Conservation (phyloP, 2,113 vertebrate species). For the Phylloscopus whistleri region DNA sequence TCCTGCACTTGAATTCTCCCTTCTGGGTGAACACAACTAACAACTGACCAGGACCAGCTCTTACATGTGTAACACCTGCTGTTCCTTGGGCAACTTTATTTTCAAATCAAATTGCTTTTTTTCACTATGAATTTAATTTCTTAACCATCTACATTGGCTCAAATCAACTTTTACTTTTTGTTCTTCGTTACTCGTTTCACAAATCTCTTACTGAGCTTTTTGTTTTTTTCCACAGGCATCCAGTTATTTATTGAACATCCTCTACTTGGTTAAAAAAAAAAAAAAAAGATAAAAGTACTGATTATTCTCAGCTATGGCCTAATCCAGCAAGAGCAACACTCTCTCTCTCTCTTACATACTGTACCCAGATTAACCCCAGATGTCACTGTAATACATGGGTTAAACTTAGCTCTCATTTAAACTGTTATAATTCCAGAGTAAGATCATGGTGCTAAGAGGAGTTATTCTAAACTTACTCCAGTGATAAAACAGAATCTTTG, state of each 20-base stretch:
- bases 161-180: not conserved
- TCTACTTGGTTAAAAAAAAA: not conserved
- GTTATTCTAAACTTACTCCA: not conserved
- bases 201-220: not conserved
- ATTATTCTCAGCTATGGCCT: not conserved
- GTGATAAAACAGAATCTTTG: not conserved
- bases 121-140: not conserved
- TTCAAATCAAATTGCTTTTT: not conserved
- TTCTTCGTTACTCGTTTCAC: not conserved
- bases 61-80: not conserved
- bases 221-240: not conserved
- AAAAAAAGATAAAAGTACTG: not conserved
- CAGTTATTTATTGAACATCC: not conserved
- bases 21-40: not conserved
- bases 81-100: not conserved
- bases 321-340: not conserved
- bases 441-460: not conserved
- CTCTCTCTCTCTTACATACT: not conserved
- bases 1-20: not conserved
- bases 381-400: conserved; percentile 15
- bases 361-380: conserved; percentile 36
- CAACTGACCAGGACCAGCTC: not conserved
- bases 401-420: conserved; percentile 31
- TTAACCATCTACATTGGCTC: not conserved
- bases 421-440: not conserved